Evolutionary conservation across 2,797 vertebrate species (phyloP).

Genomic region (Urosaurus nigricauda): DNA sequence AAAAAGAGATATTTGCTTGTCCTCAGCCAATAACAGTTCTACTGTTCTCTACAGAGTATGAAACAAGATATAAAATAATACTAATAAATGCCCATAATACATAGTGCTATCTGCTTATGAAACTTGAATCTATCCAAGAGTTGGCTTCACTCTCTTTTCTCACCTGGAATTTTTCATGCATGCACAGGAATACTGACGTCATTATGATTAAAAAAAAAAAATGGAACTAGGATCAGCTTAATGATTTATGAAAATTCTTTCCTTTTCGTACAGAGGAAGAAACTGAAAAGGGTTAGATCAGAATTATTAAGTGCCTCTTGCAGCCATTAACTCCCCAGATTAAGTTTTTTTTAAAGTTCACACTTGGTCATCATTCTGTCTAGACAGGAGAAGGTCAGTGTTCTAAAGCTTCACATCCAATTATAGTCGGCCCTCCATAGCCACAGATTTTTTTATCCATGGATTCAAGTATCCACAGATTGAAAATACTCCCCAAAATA

Average conservation of each 20-base stretch:
- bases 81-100: neutral
- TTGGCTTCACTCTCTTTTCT: neutral
- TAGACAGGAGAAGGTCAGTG: neutral
- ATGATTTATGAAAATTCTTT: neutral
- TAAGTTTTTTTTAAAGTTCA: neutral
- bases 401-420: slow-evolving; percentile 2
- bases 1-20: neutral
- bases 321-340: neutral
- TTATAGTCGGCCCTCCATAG: neutral
- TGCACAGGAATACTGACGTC: neutral
- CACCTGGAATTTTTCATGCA: neutral
- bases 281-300: neutral
- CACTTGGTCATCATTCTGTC: neutral
- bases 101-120: neutral
- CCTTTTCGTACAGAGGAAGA: neutral
- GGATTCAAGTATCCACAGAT: too few relatives aligned
- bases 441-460: too few relatives aligned
- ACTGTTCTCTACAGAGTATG: neutral
- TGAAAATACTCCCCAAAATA: too few relatives aligned
- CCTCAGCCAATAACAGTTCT: neutral
- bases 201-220: neutral
- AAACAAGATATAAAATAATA: neutral
- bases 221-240: neutral
- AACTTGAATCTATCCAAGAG: neutral
- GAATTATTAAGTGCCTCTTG: neutral